Percentiles rank a stretch among this genome's conserved stretches.
phyloP scores from a whole-genome alignment of 1,140 invertebrate species.

The Brachionus manjavacas region DNA sequence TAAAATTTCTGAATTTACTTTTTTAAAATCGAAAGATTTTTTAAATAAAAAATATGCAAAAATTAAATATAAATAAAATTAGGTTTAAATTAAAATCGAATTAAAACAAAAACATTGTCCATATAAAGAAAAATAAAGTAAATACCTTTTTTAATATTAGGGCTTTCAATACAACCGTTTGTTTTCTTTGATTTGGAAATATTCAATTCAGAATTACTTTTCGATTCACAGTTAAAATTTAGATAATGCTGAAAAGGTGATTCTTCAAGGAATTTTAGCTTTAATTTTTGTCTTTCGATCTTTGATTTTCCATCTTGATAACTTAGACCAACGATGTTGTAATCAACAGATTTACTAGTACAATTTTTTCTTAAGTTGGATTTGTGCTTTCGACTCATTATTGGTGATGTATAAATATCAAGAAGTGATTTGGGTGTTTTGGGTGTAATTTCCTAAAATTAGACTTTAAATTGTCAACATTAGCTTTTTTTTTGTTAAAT shows the following conservation, averaged over 20 bases:
- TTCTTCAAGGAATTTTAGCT: slow-evolving; percentile 2
- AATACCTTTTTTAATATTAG: neutral
- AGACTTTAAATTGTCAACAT: too few species aligned
- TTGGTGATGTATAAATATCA: neutral
- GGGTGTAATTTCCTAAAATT: too few species aligned
- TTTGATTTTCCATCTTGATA: neutral
- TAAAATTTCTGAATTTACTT: too few species aligned
- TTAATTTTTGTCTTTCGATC: neutral
- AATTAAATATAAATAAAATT: too few species aligned
- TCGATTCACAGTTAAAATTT: neutral
- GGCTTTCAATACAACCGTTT: neutral
- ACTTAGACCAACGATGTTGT: neutral
- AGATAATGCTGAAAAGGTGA: neutral
- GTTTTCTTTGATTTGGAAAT: neutral
- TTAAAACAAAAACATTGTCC: too few species aligned
- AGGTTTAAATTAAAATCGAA: too few species aligned
- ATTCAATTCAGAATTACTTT: neutral
- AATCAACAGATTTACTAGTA: neutral
- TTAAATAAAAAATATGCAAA: too few species aligned
- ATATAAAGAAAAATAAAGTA: too few species aligned
- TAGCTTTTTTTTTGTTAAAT: neutral
- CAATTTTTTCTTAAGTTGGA: neutral
- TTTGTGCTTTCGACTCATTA: neutral
- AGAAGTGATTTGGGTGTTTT: neutral
- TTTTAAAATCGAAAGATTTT: too few species aligned